Conservation (phyloP, 2,113 vertebrate genomes). For the Rana temporaria region DNA sequence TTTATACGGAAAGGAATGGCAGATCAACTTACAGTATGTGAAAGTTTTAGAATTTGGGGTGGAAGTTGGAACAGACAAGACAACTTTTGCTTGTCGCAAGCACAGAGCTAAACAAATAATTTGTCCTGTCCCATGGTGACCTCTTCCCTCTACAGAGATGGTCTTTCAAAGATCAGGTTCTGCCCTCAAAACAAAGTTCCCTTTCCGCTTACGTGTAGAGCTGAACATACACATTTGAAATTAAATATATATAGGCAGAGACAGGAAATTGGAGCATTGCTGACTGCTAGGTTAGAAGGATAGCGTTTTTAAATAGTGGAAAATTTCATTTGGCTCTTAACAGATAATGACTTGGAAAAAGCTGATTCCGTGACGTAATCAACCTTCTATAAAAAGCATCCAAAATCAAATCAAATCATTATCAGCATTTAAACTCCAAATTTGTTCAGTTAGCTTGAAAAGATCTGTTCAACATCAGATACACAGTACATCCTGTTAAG, state of each 20-base stretch:
- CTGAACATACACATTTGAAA: slow-evolving; percentile 25
- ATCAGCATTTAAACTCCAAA: too few species aligned
- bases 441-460: too few species aligned
- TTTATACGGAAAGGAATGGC: too few species aligned
- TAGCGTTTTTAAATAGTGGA: neutral
- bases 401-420: too few species aligned
- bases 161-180: slow-evolving; percentile 23
- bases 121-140: slow-evolving; percentile 6
- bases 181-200: slow-evolving; percentile 27
- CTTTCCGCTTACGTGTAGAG: slow-evolving; percentile 37
- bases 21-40: too few species aligned
- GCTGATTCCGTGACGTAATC: too few species aligned
- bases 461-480: too few species aligned
- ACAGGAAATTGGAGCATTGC: neutral
- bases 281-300: neutral
- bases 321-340: neutral
- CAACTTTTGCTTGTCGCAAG: neutral
- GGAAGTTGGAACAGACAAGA: too few species aligned
- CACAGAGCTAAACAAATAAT: neutral
- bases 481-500: neutral
- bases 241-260: neutral
- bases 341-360: neutral
- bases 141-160: slow-evolving; percentile 18
- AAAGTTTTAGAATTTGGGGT: too few species aligned
- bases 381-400: too few species aligned